phyloP scores from a whole-genome alignment of 1,140 invertebrate species.

The Harpegnathos saltator region DNA sequence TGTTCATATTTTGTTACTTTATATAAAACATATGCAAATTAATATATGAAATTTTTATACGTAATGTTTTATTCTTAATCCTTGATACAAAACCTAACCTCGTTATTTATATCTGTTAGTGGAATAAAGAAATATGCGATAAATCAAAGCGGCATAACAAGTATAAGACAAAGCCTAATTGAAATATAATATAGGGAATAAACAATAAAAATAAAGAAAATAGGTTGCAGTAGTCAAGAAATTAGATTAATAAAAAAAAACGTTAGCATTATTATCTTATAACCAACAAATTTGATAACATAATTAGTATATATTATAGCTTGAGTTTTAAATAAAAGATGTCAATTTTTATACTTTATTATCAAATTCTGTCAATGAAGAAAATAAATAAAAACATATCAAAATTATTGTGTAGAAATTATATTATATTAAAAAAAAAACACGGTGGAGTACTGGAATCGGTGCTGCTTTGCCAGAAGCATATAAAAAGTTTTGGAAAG shows the following conservation, averaged over 20 bases:
- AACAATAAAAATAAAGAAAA: no score
- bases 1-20: slow-evolving; percentile 4
- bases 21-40: background rate
- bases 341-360: background rate
- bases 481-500: slow-evolving; percentile 95
- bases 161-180: no score
- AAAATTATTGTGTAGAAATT: slow-evolving; percentile 66
- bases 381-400: background rate
- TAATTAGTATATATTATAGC: background rate
- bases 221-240: no score
- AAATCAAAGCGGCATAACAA: no score
- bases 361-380: background rate
- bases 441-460: slow-evolving; percentile 87
- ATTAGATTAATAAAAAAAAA: no score
- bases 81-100: background rate
- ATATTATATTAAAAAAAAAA: slow-evolving; percentile 73
- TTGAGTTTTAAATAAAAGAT: background rate
- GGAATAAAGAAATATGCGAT: no score
- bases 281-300: background rate
- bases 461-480: slow-evolving; percentile 91
- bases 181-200: no score
- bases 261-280: background rate
- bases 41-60: background rate
- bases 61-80: background rate
- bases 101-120: background rate